A percentile compares a stretch with the other conserved stretches of the same genome.
Conservation (phyloP, 2,888 invertebrate genomes). For the Ichneumoninae sp. region DNA sequence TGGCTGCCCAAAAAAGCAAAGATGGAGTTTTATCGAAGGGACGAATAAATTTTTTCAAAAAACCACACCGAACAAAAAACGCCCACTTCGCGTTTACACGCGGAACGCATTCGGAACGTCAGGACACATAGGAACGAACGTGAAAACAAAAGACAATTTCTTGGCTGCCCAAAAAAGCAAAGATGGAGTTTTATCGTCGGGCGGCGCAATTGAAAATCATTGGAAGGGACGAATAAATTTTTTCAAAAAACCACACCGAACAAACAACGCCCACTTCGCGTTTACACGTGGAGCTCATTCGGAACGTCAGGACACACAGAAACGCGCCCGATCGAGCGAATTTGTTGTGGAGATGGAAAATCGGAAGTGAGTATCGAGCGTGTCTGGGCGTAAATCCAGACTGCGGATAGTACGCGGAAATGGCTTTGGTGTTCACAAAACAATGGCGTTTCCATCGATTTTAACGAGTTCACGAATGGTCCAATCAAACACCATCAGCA, state of each 20-base stretch:
- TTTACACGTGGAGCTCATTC: conserved; percentile 9
- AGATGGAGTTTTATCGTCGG: conserved; percentile 8
- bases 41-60: neutral
- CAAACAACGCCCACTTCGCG: conserved; percentile 29
- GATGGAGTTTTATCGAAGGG: neutral
- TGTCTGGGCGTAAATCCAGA: conserved; percentile 44
- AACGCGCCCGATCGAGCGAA: conserved; percentile 13
- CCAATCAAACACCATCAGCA: conserved; percentile 39
- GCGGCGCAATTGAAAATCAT: neutral
- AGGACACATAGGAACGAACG: neutral
- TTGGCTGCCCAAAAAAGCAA: neutral
- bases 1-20: neutral
- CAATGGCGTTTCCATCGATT: conserved; percentile 50
- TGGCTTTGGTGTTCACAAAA: conserved; percentile 27
- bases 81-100: neutral
- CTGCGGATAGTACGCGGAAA: conserved; percentile 4
- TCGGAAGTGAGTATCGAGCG: conserved; percentile 49
- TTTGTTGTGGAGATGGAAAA: conserved; percentile 19
- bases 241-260: neutral
- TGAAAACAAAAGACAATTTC: conserved; percentile 17
- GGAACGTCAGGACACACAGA: neutral
- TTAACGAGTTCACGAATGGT: conserved; percentile 40
- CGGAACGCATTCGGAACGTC: too few species aligned
- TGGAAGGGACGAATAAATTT: conserved; percentile 9
- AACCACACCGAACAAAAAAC: neutral